Base-by-base conservation (phyloP, 2,113 vertebrate genomes). In the Sturnus vulgaris region DNA sequence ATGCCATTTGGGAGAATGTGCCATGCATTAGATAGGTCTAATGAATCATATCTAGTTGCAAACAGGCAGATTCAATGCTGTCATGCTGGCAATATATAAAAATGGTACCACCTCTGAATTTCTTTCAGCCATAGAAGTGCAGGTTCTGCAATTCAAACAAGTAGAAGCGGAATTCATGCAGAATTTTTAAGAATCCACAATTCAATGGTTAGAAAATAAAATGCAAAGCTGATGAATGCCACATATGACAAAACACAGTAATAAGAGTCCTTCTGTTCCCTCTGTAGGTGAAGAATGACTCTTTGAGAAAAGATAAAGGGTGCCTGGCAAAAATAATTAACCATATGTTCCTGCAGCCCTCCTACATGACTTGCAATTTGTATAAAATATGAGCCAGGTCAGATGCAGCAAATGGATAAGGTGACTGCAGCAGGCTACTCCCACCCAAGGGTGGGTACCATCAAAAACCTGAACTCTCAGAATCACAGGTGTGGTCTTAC, bases 241-340 rank as follows among this genome's bases (percentile, higher is more conserved):
- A 33, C 33, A 50, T 92, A 66, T 66, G 88, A 93, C 40, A 65
- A 92, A 92, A 73, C 64, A 83, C 42, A 71, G 37, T 0, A 3
- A 70, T 94, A 68, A 72, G n/a, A 78, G 47, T 25, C 76, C 86
- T 91, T 92, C 90, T 93, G 60, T 30, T 95, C 66, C 28, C 39
- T 59, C 72, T 64, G 68, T 90, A 81, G 59, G 82, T 94, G 92
- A 97, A 95, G 86, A 86, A 90, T 86, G 55, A 88, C 35, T 93
- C 68, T 70, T 9, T 40, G 64, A 81, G 52, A 88, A 88, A 94
- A 92, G 68, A 88, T 81, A 93, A 86, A 84, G 72, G n/a, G 12
- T 75, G 72, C 49, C 60, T 96, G 86, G 80, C 69, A 88, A 88
- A 95, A 90, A 78, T 86, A 94, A 90, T 94, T 86, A 90, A 81